phyloP scores from a whole-genome alignment of 2,797 vertebrate species.

The Bucorvus abyssinicus region DNA sequence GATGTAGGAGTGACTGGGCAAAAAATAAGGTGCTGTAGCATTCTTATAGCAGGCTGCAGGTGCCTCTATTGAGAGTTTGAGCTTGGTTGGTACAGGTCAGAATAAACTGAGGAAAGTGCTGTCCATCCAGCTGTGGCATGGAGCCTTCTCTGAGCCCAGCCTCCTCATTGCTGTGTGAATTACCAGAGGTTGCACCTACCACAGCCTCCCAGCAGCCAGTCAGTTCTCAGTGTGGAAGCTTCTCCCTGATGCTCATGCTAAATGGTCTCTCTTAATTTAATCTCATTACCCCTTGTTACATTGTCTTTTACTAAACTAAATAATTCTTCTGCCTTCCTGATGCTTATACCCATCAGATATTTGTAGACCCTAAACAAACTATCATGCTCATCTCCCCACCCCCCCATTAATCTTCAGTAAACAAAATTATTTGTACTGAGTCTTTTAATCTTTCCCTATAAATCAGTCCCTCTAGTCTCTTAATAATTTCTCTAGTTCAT shows the following conservation, averaged over 20 bases:
- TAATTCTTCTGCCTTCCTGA: not conserved
- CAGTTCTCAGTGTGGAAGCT: not conserved
- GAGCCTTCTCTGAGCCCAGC: not conserved
- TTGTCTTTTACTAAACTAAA: not conserved
- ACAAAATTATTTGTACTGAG: not conserved
- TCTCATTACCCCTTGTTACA: not conserved
- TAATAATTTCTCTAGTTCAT: not conserved
- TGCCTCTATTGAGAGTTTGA: not conserved
- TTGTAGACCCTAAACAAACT: not conserved
- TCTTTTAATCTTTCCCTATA: not conserved
- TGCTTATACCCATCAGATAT: not conserved
- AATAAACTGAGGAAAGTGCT: not conserved
- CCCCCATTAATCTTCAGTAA: not conserved
- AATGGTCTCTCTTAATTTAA: not conserved
- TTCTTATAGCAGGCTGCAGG: fast-evolving
- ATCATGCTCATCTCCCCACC: not conserved
- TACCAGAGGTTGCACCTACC: not conserved
- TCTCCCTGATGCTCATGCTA: not conserved
- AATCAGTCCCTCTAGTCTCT: not conserved
- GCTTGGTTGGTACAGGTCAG: not conserved
- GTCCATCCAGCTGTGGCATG: not conserved
- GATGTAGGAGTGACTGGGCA: not conserved
- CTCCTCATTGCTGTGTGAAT: not conserved
- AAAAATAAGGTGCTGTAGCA: not conserved
- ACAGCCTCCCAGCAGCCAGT: not conserved